Percentiles rank a stretch among this genome's conserved stretches.
phyloP scores from a whole-genome alignment of 1,140 invertebrate species.

The Magallana ariakensis region DNA sequence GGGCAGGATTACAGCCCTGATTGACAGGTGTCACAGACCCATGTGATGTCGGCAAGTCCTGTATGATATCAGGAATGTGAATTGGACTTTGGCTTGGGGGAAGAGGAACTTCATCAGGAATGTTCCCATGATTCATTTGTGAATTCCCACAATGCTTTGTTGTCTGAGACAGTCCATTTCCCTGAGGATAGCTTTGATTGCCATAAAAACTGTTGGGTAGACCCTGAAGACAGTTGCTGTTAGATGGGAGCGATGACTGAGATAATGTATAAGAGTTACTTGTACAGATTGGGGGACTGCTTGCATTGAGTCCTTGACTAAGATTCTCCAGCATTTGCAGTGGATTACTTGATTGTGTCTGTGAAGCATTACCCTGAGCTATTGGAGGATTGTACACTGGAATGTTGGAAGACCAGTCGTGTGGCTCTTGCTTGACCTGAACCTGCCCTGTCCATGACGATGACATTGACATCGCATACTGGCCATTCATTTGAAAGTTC shows the following conservation, averaged over 20 bases:
- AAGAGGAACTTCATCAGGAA: not conserved
- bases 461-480: constrained; percentile 18
- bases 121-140: constrained; percentile 25
- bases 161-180: constrained; percentile 5
- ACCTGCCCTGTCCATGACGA: constrained; percentile 17
- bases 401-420: constrained; percentile 10
- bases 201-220: constrained; percentile 23
- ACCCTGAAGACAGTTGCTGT: constrained; percentile 14
- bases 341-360: constrained; percentile 34
- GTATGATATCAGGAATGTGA: constrained; percentile 26
- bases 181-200: constrained; percentile 28
- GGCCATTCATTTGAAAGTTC: constrained; percentile 6
- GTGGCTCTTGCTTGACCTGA: constrained; percentile 24
- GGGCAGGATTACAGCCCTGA: not conserved
- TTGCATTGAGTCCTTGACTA: constrained; percentile 34
- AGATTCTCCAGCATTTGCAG: constrained; percentile 37
- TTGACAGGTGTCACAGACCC: not conserved
- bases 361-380: not conserved
- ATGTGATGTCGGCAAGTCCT: constrained; percentile 19
- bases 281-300: not conserved
- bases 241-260: not conserved
- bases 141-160: constrained; percentile 32
- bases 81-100: constrained; percentile 32
- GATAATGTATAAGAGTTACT: not conserved
- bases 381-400: not conserved